These are phyloP conservation scores for Latrodectus geometricus DNA, from an alignment of 1,140 invertebrate species.

Conservation along the genomic window DNA sequence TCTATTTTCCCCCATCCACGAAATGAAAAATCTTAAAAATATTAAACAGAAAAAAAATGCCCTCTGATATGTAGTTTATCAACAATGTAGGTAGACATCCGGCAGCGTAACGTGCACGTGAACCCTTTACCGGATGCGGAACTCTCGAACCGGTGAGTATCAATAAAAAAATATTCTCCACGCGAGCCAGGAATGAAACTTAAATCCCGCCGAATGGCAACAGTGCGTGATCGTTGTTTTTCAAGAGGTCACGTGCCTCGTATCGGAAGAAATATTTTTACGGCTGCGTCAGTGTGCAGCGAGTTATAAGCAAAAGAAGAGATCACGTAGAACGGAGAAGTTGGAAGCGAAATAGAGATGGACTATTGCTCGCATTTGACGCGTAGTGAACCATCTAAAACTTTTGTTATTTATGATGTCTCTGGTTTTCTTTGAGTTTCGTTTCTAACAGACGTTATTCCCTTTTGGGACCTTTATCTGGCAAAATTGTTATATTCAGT, in stretches of 20 bases:
- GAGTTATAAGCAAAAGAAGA: too few relatives aligned
- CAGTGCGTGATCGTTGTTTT: slow-evolving; percentile 50
- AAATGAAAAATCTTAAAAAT: not conserved
- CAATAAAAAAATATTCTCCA: slow-evolving; percentile 4
- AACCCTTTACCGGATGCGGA: not conserved
- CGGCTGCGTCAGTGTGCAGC: too few relatives aligned
- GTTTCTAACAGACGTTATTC: too few relatives aligned
- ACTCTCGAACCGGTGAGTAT: not conserved
- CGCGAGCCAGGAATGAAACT: slow-evolving; percentile 29
- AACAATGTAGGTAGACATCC: slow-evolving; percentile 19
- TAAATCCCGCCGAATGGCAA: slow-evolving; percentile 35
- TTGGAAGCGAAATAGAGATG: too few relatives aligned
- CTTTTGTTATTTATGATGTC: too few relatives aligned
- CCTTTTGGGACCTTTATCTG: too few relatives aligned
- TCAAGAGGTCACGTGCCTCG: slow-evolving; percentile 37
- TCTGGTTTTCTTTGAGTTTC: too few relatives aligned
- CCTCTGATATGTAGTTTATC: not conserved
- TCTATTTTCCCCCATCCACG: not conserved
- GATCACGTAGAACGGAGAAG: too few relatives aligned
- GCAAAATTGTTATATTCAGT: too few relatives aligned
- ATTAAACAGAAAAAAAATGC: not conserved
- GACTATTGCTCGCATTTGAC: too few relatives aligned
- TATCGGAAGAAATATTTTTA: not conserved
- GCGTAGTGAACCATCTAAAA: too few relatives aligned
- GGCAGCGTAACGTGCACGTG: slow-evolving; percentile 1